Percentiles rank a stretch among this genome's conserved stretches.
phyloP scores from a whole-genome alignment of 2,113 vertebrate genomes.

The Heliornis fulica region DNA sequence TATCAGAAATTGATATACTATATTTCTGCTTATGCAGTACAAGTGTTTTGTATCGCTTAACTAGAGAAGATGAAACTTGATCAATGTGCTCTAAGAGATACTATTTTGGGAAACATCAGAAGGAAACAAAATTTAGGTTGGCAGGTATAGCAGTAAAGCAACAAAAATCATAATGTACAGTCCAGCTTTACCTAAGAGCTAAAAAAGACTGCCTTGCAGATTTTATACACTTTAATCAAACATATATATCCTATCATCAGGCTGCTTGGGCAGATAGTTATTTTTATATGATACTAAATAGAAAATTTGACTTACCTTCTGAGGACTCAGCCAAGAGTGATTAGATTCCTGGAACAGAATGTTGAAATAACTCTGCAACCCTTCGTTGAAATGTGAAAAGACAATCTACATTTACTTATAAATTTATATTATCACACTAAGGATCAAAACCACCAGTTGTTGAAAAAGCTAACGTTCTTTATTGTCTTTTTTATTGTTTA shows the following conservation, averaged over 20 bases:
- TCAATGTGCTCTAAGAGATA: neutral
- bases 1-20: neutral
- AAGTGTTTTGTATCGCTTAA: neutral
- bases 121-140: neutral
- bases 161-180: neutral
- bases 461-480: neutral
- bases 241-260: neutral
- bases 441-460: neutral
- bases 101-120: neutral
- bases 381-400: neutral
- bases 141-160: neutral
- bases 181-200: slow-evolving; percentile 1
- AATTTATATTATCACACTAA: neutral
- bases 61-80: neutral
- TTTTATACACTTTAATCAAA: slow-evolving; percentile 26
- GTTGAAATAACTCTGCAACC: neutral
- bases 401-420: neutral
- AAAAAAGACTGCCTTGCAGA: neutral
- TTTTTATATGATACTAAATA: slow-evolving; percentile 18
- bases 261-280: neutral
- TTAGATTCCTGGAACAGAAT: neutral
- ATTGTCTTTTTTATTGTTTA: neutral
- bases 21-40: neutral
- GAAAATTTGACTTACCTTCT: neutral
- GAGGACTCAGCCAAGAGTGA: neutral